phyloP scores from a whole-genome alignment of 2,797 vertebrate species.

The Diplodus sargus region DNA sequence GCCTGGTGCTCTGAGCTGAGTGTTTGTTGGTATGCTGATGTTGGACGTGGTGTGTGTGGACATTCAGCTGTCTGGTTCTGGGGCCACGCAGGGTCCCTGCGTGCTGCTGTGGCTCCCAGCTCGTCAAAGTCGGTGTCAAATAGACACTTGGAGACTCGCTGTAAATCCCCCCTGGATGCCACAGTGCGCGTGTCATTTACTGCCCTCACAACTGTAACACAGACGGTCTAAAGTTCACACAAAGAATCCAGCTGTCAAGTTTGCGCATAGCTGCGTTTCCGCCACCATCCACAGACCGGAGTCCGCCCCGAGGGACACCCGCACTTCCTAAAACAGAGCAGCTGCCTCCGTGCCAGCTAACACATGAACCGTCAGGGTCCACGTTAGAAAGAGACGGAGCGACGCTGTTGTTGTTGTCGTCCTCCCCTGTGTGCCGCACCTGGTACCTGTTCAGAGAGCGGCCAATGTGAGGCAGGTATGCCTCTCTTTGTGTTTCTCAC shows the following conservation, averaged over 20 bases:
- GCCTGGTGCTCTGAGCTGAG: background rate
- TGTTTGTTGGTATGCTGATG: background rate
- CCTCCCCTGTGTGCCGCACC: too few species aligned
- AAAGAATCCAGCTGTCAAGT: background rate
- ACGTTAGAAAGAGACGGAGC: background rate
- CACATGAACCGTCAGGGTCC: background rate
- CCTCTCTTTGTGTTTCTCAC: too few species aligned
- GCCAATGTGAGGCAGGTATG: background rate
- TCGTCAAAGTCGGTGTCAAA: background rate
- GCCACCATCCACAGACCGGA: background rate
- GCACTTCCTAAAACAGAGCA: slow-evolving; percentile 41
- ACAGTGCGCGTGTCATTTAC: too few species aligned
- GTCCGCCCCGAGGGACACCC: slow-evolving; percentile 5
- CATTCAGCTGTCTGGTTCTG: background rate
- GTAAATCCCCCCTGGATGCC: background rate
- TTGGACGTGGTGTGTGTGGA: too few species aligned
- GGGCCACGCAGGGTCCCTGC: background rate
- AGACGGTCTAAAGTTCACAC: background rate
- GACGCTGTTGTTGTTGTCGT: fast-evolving
- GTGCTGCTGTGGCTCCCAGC: background rate
- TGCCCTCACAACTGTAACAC: background rate
- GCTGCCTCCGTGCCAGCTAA: background rate
- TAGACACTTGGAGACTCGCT: background rate
- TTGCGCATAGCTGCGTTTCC: slow-evolving; percentile 33
- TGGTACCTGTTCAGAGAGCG: background rate